Evolutionary conservation across 2,113 vertebrate species (phyloP).

Genomic region (Solenodon paradoxus): DNA sequence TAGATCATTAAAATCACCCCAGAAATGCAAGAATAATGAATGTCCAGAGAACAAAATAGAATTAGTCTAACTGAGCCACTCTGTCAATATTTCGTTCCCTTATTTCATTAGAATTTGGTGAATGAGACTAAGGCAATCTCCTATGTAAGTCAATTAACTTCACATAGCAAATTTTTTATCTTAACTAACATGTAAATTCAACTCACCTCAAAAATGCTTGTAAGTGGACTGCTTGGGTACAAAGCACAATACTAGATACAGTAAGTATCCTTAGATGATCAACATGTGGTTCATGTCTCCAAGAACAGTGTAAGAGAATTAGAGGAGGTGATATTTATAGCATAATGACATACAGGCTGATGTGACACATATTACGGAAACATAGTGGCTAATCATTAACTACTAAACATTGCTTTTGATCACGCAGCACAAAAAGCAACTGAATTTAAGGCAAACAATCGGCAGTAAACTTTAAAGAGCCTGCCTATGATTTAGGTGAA

Average conservation of each 20-base stretch:
- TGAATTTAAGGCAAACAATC: background rate
- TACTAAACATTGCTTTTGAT: conserved; percentile 34
- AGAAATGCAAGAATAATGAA: background rate
- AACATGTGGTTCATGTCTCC: background rate
- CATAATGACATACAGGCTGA: background rate
- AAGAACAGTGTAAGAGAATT: background rate
- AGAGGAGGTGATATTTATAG: background rate
- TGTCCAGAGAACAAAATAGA: background rate
- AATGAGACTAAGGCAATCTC: background rate
- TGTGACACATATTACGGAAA: background rate
- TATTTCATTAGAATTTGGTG: conserved; percentile 56
- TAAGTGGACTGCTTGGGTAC: background rate
- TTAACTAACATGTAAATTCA: conserved; percentile 10
- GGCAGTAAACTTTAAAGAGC: background rate
- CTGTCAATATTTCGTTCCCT: conserved; percentile 63
- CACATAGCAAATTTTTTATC: background rate
- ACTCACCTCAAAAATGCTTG: background rate
- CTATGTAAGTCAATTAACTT: conserved; percentile 10
- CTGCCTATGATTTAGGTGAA: background rate
- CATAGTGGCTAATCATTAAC: background rate
- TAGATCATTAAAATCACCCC: background rate
- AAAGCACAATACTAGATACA: background rate
- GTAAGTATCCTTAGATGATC: background rate
- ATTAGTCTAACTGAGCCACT: conserved; percentile 12
- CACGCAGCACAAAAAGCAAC: background rate